These are phyloP conservation scores for Salvelinus alpinus DNA, from an alignment of 2,113 vertebrate species.

Conservation along the genomic window DNA sequence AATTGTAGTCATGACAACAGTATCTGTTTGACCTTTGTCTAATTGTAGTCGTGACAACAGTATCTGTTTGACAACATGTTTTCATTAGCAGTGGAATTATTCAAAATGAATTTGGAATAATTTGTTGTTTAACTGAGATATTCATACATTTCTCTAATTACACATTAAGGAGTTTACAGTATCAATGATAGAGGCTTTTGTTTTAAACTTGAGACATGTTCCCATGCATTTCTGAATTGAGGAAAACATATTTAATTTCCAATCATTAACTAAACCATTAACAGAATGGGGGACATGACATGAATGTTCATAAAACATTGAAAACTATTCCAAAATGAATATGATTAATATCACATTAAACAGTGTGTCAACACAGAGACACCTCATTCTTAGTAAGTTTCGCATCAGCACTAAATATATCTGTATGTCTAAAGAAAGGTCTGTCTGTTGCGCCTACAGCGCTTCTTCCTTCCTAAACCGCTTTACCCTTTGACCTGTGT, in stretches of 20 bases:
- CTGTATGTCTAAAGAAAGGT: too few relatives aligned
- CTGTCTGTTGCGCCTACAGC: background rate
- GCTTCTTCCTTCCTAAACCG: slow-evolving; percentile 9
- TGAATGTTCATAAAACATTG: slow-evolving; percentile 40
- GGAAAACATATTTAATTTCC: background rate
- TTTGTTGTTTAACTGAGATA: slow-evolving; percentile 36
- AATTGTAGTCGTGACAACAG: slow-evolving; percentile 43
- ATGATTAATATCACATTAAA: background rate
- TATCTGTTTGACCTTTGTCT: slow-evolving; percentile 48
- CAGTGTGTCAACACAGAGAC: too few relatives aligned
- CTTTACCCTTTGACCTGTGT: slow-evolving; percentile 27
- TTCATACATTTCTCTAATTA: slow-evolving; percentile 29
- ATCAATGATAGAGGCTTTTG: slow-evolving; percentile 27
- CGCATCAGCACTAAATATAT: too few relatives aligned
- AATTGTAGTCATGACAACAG: slow-evolving; percentile 47
- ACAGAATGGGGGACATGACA: background rate
- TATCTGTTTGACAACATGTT: slow-evolving; percentile 4
- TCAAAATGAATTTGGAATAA: slow-evolving; percentile 44
- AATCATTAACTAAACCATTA: background rate
- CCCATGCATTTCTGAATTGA: slow-evolving; percentile 4
- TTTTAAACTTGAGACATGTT: slow-evolving; percentile 32
- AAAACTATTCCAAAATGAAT: background rate
- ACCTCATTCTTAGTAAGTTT: too few relatives aligned
- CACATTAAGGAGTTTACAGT: slow-evolving; percentile 32
- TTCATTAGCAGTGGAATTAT: slow-evolving; percentile 44